Base-by-base conservation (phyloP, 2,797 vertebrate genomes). In the Schizothorax lantsangensis region DNA sequence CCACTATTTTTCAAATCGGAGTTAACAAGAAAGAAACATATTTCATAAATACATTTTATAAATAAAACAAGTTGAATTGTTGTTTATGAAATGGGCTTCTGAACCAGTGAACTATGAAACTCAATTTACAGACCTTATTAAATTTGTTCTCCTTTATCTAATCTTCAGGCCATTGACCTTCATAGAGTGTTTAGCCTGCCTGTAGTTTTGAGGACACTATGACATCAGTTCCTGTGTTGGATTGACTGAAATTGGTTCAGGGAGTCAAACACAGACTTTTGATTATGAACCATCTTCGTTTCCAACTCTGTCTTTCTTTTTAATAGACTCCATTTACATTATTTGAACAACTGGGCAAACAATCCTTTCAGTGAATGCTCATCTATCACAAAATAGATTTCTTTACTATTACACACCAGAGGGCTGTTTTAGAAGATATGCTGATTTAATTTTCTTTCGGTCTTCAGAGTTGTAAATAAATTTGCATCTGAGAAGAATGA, bases 371-470 rank as follows among this genome's bases (percentile, higher is more conserved):
- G 92, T 77, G 91, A 94, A 89, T 89, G 89, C 88, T 74, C 92
- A 93, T 92, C 89, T 87, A 92, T 91, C 91, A 83, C 89, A 87
- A 93, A 94, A 93, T 91, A 92, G 90, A 94, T 92, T 94, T 91
- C 57, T 89, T 90, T 94, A 95, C 94, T 95, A 92, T 94, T 91
- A 93, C 94, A 92, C 91, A 92, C 88, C 79, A 91, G 78, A 62
- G 62, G 90, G 79, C 54, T 91, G 87, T 86, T 93, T 92, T 87
- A 88, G 91, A 92, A 90, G 92, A 90, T 94, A 93, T 94, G 92
- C 93, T 94, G 93, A 95, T 95, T 95, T 93, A 91, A 95, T 95
- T 94, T 93, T 92, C 93, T 91, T 74, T 87, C 84, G 88, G 91
- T 92, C 89, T 89, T 85, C 64, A 52, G 86, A 88, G 89, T 94